Percentiles rank a stretch among this genome's conserved stretches.
These are phyloP conservation scores for Sphaerodactylus townsendi DNA, from an alignment of 2,113 vertebrate species.

Conservation along the genomic window DNA sequence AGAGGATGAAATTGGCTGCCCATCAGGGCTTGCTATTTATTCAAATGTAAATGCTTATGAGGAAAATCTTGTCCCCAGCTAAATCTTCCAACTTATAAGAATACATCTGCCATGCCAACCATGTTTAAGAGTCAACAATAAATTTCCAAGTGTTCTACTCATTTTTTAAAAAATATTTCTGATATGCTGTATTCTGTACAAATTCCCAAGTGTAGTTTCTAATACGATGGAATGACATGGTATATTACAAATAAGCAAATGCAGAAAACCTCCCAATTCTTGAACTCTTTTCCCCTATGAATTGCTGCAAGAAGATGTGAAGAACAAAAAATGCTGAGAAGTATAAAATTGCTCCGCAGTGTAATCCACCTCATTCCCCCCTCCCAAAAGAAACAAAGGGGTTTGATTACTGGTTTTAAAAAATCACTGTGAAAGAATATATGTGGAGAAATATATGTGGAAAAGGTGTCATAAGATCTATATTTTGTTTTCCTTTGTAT, in stretches of 20 bases:
- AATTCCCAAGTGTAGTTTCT: conserved; percentile 27
- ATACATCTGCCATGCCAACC: not conserved
- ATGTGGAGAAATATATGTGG: not conserved
- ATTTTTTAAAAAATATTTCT: conserved; percentile 1
- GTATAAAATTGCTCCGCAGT: not conserved
- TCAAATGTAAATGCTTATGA: not conserved
- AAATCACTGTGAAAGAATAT: not conserved
- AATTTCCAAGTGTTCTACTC: conserved; percentile 25
- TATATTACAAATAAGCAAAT: conserved; percentile 23
- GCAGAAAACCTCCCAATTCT: conserved; percentile 18
- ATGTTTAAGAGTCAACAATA: not conserved
- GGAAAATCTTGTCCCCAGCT: not conserved
- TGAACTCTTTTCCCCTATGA: conserved; percentile 13
- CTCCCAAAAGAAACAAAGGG: not conserved
- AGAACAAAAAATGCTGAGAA: not conserved
- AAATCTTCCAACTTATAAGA: not conserved
- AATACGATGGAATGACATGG: conserved; percentile 8
- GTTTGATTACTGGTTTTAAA: not conserved
- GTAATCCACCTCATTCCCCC: not conserved
- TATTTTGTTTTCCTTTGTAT: not conserved
- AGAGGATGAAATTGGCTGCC: not conserved
- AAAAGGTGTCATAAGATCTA: not conserved
- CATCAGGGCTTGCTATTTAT: not conserved
- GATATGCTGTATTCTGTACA: not conserved
- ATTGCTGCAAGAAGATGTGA: not conserved